phyloP scores from a whole-genome alignment of 2,113 vertebrate species.

The Heterocephalus glaber region DNA sequence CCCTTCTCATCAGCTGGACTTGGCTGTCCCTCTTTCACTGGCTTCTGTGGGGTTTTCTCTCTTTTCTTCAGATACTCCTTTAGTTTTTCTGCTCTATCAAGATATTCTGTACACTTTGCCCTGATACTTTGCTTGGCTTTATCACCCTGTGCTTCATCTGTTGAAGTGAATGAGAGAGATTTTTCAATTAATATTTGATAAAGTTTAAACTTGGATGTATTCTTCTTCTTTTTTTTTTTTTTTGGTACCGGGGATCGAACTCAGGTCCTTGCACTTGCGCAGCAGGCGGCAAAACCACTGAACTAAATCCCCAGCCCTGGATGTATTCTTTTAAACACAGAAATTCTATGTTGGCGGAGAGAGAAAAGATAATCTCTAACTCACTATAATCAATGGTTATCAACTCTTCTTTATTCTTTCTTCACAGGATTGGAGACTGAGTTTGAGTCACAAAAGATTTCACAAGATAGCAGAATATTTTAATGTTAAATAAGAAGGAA shows the following conservation, averaged over 20 bases:
- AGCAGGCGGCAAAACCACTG: too few relatives aligned
- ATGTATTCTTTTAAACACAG: background rate
- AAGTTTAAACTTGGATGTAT: background rate
- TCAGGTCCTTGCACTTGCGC: too few relatives aligned
- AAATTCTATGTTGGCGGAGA: background rate
- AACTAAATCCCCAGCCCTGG: too few relatives aligned
- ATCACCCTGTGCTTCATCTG: conserved; percentile 97
- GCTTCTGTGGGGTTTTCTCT: conserved; percentile 92
- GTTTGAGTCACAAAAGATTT: background rate
- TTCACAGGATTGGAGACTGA: background rate
- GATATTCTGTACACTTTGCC: conserved; percentile 93
- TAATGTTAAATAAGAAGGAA: background rate
- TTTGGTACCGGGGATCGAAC: too few relatives aligned
- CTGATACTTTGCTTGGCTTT: conserved; percentile 96
- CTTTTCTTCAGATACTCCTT: conserved; percentile 97
- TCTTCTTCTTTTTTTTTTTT: too few relatives aligned
- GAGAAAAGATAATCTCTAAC: background rate
- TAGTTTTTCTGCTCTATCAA: conserved; percentile 97
- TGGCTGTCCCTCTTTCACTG: conserved; percentile 94
- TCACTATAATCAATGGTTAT: background rate
- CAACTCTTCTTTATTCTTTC: background rate
- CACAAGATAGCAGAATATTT: background rate
- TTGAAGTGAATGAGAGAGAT: conserved; percentile 73
- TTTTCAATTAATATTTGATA: background rate
- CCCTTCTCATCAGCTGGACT: conserved; percentile 92